A percentile compares a stretch with the other conserved stretches of the same genome.
These are phyloP conservation scores for Brenthis ino DNA, from an alignment of 2,888 invertebrate genomes.

Conservation along the genomic window DNA sequence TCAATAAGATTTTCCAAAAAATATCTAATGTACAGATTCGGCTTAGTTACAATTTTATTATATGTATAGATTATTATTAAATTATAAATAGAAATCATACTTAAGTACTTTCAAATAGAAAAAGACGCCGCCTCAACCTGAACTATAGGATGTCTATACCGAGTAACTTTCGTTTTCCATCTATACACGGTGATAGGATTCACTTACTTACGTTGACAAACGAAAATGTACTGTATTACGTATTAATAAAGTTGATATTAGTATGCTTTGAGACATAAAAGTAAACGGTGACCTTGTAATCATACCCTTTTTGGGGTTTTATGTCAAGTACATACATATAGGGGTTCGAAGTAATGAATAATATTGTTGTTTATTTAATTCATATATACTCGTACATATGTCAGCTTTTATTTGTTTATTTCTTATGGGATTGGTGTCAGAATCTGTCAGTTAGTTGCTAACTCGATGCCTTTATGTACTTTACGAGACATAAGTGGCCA, in stretches of 20 bases:
- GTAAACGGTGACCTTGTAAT: constrained; percentile 11
- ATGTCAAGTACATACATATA: constrained; percentile 14
- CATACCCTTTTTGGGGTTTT: constrained; percentile 19
- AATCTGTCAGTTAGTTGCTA: no score
- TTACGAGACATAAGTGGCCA: no score
- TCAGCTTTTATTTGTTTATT: no score
- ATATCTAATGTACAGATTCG: no score
- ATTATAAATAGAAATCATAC: constrained; percentile 4
- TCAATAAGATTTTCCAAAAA: no score
- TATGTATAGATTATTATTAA: not conserved
- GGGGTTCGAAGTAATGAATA: constrained; percentile 1
- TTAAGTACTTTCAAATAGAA: constrained; percentile 22
- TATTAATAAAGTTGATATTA: constrained; percentile 5
- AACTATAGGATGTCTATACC: constrained; percentile 30
- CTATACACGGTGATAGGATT: constrained; percentile 27
- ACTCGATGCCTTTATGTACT: no score
- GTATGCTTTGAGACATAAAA: constrained; percentile 7
- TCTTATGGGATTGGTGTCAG: no score
- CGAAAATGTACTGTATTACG: constrained; percentile 1
- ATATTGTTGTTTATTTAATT: not conserved
- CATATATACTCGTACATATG: no score
- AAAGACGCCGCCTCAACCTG: constrained; percentile 23
- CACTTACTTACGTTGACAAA: constrained; percentile 1
- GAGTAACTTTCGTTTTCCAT: constrained; percentile 37
- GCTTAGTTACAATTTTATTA: no score